Evolutionary conservation across 2,113 vertebrate genomes (phyloP).

Genomic region (Tyrannus savana): DNA sequence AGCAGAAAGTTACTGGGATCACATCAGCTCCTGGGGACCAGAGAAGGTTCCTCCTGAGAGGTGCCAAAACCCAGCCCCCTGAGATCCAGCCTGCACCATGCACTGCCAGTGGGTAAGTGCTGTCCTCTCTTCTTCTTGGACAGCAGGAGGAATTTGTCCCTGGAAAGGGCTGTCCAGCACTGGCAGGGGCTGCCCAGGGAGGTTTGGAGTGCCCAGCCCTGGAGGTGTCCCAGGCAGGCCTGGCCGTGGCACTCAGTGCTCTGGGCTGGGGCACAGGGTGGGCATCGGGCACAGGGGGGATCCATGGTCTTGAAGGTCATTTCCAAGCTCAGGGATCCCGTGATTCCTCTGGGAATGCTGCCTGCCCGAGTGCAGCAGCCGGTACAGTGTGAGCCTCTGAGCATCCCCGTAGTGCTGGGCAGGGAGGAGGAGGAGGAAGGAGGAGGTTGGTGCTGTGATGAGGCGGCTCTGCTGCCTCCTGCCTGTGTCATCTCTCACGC

Average conservation of each 20-base stretch:
- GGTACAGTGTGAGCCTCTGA: not conserved
- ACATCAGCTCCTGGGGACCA: not conserved
- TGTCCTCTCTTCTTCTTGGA: not conserved
- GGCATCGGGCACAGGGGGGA: accelerated
- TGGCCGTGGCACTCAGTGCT: not conserved
- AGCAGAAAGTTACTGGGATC: not conserved
- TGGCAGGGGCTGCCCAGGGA: not conserved
- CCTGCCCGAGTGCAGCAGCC: accelerated
- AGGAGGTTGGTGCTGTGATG: accelerated
- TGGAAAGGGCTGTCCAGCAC: not conserved
- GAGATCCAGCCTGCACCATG: not conserved
- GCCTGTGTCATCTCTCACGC: not conserved
- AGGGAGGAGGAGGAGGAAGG: not conserved
- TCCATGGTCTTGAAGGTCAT: accelerated
- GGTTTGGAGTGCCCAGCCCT: not conserved
- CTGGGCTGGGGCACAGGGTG: not conserved
- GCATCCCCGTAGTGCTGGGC: accelerated
- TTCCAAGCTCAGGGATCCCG: not conserved
- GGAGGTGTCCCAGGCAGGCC: not conserved
- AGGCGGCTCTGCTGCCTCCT: not conserved
- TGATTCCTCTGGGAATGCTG: not conserved
- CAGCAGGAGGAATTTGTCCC: accelerated
- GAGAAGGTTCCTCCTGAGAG: not conserved
- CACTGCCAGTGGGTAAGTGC: not conserved
- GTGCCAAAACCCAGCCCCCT: not conserved